A percentile compares a stretch with the other conserved stretches of the same genome.
Evolutionary conservation across 2,113 vertebrate genomes (phyloP).

Genomic region (Cisticola juncidis): DNA sequence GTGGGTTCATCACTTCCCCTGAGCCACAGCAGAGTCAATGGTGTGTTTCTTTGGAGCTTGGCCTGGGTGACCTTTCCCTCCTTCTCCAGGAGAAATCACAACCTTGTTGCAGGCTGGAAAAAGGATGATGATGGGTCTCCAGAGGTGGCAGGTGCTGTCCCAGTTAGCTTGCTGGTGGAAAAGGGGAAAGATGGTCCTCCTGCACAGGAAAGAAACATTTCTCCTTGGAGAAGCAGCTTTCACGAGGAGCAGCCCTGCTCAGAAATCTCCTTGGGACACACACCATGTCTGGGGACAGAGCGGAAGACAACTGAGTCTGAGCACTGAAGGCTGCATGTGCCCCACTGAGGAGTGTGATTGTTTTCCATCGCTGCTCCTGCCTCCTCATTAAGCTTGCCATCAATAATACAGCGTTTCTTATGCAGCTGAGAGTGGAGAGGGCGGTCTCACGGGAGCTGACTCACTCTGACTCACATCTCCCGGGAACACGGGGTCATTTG

Average conservation of each 20-base stretch:
- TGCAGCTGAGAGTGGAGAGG: background rate
- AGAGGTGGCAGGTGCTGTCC: background rate
- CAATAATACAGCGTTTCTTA: background rate
- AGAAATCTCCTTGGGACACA: background rate
- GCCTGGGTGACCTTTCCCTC: background rate
- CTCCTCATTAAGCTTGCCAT: background rate
- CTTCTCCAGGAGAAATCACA: background rate
- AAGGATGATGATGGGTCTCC: background rate
- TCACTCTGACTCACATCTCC: background rate
- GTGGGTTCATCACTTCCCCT: background rate
- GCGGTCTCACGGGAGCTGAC: background rate
- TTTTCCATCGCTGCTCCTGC: background rate
- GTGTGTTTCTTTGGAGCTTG: background rate
- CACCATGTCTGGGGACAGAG: rapidly evolving
- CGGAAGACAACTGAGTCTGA: rapidly evolving
- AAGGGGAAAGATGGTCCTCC: background rate
- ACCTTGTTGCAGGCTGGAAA: background rate
- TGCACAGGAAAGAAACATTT: background rate
- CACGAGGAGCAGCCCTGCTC: background rate
- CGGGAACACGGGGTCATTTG: background rate
- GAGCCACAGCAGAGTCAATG: background rate
- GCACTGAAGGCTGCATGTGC: rapidly evolving
- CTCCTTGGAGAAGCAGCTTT: background rate
- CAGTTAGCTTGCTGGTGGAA: background rate
- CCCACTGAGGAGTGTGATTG: background rate